phyloP scores from a whole-genome alignment of 1,140 invertebrate genomes.

The Megathymus violae region DNA sequence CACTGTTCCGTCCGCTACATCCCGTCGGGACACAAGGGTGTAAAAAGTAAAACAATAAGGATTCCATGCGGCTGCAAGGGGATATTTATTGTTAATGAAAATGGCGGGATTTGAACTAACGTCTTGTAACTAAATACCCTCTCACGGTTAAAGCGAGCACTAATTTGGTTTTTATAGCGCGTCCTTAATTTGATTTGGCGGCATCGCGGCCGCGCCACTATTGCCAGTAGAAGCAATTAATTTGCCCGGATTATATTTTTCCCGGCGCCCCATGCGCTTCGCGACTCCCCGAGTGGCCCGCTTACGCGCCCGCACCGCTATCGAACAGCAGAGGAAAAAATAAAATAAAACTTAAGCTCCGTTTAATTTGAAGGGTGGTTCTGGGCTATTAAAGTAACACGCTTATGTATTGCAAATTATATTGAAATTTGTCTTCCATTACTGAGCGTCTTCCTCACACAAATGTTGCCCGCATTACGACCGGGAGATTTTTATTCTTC shows the following conservation, averaged over 20 bases:
- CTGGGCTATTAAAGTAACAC: conserved; percentile 85
- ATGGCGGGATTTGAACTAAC: conserved; percentile 84
- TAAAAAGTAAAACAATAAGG: conserved; percentile 84
- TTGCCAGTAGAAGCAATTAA: conserved; percentile 82
- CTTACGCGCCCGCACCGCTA: conserved; percentile 46
- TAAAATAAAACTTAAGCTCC: conserved; percentile 84
- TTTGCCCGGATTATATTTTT: conserved; percentile 84
- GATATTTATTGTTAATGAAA: conserved; percentile 85
- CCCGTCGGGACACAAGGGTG: conserved; percentile 80
- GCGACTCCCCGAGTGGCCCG: conserved; percentile 50
- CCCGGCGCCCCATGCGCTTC: conserved; percentile 62
- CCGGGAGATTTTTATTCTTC: conserved; percentile 80
- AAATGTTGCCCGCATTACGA: conserved; percentile 83
- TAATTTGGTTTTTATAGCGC: conserved; percentile 85
- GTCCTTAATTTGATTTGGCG: conserved; percentile 84
- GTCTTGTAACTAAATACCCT: conserved; percentile 84
- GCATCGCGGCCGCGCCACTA: conserved; percentile 79
- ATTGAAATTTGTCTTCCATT: conserved; percentile 85
- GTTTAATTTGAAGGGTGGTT: conserved; percentile 85
- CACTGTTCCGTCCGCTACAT: conserved; percentile 65
- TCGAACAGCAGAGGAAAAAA: conserved; percentile 76
- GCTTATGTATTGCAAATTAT: conserved; percentile 85
- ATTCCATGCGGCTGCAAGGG: conserved; percentile 75
- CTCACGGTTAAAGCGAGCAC: conserved; percentile 84
- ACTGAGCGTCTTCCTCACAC: conserved; percentile 81